Evolutionary conservation across 2,888 invertebrate species (phyloP).

Genomic region (Endotricha flammealis): DNA sequence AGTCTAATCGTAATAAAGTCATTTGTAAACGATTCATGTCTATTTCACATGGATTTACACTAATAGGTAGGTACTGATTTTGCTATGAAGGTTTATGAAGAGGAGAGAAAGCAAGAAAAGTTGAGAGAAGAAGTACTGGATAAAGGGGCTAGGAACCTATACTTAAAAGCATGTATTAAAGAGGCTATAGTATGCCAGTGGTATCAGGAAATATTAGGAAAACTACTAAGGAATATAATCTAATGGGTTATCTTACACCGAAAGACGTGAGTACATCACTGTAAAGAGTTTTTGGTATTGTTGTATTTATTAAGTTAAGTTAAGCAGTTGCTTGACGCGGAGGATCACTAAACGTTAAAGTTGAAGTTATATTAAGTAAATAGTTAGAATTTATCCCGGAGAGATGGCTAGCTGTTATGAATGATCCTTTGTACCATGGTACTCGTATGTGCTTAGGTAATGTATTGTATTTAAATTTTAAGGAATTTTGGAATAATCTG

Average conservation of each 20-base stretch:
- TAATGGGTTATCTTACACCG: conserved; percentile 81
- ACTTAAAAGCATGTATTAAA: conserved; percentile 84
- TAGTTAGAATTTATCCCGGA: conserved; percentile 84
- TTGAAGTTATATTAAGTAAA: too few relatives aligned
- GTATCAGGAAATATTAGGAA: conserved; percentile 76
- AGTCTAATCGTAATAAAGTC: too few relatives aligned
- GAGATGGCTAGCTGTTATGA: conserved; percentile 77
- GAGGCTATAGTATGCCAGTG: conserved; percentile 81
- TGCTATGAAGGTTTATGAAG: too few relatives aligned
- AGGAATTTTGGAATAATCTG: too few relatives aligned
- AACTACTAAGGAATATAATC: conserved; percentile 71
- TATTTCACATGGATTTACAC: too few relatives aligned
- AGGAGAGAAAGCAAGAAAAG: too few relatives aligned
- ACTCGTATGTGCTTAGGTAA: conserved; percentile 6
- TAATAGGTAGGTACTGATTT: too few relatives aligned
- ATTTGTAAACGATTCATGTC: too few relatives aligned
- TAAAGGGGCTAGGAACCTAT: conserved; percentile 50
- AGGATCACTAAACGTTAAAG: conserved; percentile 82
- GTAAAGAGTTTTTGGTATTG: too few relatives aligned
- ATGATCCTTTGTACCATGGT: conserved; percentile 45
- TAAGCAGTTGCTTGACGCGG: too few relatives aligned
- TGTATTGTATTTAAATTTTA: too few relatives aligned
- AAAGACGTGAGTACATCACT: conserved; percentile 76
- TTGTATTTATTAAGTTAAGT: too few relatives aligned
- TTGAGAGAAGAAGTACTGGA: conserved; percentile 76